A percentile compares a stretch with the other conserved stretches of the same genome.
These are phyloP conservation scores for Gibbula magus DNA, from an alignment of 2,888 invertebrate species.

Conservation along the genomic window DNA sequence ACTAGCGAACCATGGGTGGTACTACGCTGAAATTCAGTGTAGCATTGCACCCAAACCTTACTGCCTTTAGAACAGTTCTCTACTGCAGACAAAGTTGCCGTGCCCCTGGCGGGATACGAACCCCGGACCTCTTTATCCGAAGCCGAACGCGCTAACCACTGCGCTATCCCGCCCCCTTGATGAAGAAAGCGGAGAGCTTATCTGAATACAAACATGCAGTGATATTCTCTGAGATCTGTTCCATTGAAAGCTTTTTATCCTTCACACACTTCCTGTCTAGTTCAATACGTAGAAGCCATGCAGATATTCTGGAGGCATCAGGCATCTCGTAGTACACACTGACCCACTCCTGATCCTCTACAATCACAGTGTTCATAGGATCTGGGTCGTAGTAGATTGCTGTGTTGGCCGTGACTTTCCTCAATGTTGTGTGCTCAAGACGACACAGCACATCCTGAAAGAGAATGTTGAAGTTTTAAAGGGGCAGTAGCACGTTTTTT, in stretches of 20 bases:
- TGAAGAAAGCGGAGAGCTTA: no score
- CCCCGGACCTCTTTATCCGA: no score
- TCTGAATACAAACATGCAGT: slow-evolving; percentile 80
- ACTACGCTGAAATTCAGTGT: no score
- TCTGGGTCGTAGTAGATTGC: slow-evolving; percentile 99
- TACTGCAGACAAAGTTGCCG: no score
- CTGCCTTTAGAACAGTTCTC: no score
- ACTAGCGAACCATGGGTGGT: no score
- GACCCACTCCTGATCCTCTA: slow-evolving; percentile 99
- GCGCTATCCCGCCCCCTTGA: no score
- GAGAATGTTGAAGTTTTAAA: no score
- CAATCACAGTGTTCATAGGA: slow-evolving; percentile 97
- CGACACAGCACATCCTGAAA: slow-evolving; percentile 91
- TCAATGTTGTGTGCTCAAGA: slow-evolving; percentile 96
- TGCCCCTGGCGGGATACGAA: no score
- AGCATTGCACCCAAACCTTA: no score
- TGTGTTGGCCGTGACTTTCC: slow-evolving; percentile 97
- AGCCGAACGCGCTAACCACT: no score
- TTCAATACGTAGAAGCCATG: slow-evolving; percentile 98
- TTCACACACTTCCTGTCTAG: slow-evolving; percentile 98
- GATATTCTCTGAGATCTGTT: slow-evolving; percentile 99
- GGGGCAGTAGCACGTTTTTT: no score
- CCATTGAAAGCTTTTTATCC: slow-evolving; percentile 99
- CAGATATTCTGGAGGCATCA: slow-evolving; percentile 96
- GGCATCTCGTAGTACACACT: slow-evolving; percentile 99